Evolutionary conservation across 2,888 invertebrate species (phyloP), one percentile per base, ranked within the genome.

Genomic region (Lordiphosa andalusiaca): DNA sequence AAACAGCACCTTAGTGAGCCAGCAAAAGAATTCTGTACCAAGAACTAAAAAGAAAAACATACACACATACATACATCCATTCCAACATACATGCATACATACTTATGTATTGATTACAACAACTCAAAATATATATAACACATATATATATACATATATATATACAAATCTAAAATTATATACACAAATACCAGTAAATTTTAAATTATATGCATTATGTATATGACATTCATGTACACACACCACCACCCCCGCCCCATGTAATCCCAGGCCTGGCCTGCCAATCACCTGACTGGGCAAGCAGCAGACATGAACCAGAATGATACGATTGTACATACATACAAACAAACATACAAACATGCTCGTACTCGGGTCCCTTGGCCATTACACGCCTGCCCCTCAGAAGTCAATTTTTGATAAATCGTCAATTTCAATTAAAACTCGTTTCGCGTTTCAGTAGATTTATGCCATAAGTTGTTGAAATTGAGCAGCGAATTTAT

Each of bases 21-120:
- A 76, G 85, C 77, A 83, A 81, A 76, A 78, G 57, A 77, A 85
- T 86, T 85, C 86, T 81, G 86, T 86, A 87, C 86, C 85, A 87
- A 86, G 67, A 78, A 73, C 67, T 64, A 65, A 57, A 68, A 65
- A 44, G 53, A 42, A 42, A 49, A 51, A 59, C 13, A 41, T 16
- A 42, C 36, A 50, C 30, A 61, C 37, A 62, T 21, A 53, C 35
- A 63, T 19, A 62, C 19, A 63, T n/a, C 63, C 30, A 75, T 6
- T 61, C 30, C 58, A 9, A 67, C 21, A 57, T 13, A 67, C 21
- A 57, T 13, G 49, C 48, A 62, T 35, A 47, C 51, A 50, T 59
- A 53, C 53, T 53, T 77, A 66, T 73, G 59, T 58, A 73, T 60
- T 57, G 30, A 47, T 42, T 13, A 40, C 57, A 58, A 58, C 44